These are phyloP conservation scores for Oscheius onirici DNA, from an alignment of 2,888 invertebrate genomes.

Conservation along the genomic window DNA sequence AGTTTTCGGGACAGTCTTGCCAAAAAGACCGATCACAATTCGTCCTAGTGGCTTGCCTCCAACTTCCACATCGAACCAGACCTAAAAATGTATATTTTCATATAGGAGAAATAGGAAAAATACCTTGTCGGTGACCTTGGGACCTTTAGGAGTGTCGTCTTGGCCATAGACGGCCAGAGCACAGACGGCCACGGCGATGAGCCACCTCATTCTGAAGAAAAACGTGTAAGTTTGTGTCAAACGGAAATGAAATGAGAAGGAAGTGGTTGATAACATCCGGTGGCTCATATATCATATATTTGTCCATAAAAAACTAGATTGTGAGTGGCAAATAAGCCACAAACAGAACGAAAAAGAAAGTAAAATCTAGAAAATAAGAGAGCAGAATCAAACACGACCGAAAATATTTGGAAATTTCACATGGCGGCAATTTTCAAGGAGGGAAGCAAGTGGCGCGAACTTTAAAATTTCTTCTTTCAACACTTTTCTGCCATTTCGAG, in stretches of 20 bases:
- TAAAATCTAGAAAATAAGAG: background rate
- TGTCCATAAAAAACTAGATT: background rate
- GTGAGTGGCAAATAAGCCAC: background rate
- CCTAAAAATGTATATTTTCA: slow-evolving; percentile 74
- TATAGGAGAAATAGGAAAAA: slow-evolving; percentile 3
- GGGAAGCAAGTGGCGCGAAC: too few relatives aligned
- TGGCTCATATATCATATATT: too few relatives aligned
- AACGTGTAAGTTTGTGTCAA: too few relatives aligned
- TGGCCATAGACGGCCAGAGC: background rate
- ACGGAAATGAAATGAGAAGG: too few relatives aligned
- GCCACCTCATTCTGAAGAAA: slow-evolving; percentile 24
- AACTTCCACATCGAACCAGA: slow-evolving; percentile 84
- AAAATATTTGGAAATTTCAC: too few relatives aligned
- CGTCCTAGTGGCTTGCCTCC: slow-evolving; percentile 81
- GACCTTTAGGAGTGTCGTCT: slow-evolving; percentile 59
- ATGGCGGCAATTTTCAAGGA: too few relatives aligned
- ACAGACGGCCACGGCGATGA: background rate
- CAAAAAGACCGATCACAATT: slow-evolving; percentile 88
- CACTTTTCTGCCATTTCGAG: too few relatives aligned
- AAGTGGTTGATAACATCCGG: too few relatives aligned
- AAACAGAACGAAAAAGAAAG: background rate
- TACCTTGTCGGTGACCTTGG: slow-evolving; percentile 71
- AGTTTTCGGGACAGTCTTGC: slow-evolving; percentile 85
- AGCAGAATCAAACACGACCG: too few relatives aligned
- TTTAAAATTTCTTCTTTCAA: too few relatives aligned